These are phyloP conservation scores for Palloptera scutellata DNA, from an alignment of 2,888 invertebrate species.

Conservation along the genomic window DNA sequence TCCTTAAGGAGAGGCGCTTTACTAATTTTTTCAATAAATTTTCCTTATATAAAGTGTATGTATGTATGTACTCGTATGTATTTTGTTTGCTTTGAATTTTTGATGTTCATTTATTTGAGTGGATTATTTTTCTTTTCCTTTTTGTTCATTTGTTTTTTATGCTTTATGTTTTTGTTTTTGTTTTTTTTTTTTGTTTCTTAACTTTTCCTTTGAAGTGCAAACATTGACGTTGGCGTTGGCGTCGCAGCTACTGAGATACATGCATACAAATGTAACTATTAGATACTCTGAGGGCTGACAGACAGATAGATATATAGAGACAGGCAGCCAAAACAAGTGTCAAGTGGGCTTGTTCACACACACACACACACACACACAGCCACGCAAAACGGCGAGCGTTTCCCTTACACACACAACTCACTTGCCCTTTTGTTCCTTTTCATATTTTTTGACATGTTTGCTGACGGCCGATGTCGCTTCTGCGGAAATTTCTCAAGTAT, in stretches of 20 bases:
- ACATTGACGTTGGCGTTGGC: not conserved
- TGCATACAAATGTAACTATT: too few relatives aligned
- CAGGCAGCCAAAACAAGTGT: constrained; percentile 11
- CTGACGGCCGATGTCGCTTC: constrained; percentile 28
- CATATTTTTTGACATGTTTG: constrained; percentile 25
- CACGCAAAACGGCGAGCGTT: too few relatives aligned
- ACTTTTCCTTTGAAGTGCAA: constrained; percentile 26
- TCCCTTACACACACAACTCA: too few relatives aligned
- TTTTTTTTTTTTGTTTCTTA: constrained; percentile 19
- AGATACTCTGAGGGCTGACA: too few relatives aligned
- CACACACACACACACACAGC: too few relatives aligned
- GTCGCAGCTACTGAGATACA: too few relatives aligned
- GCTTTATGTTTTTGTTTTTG: constrained; percentile 10
- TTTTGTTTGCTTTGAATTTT: constrained; percentile 34
- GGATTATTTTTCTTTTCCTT: constrained; percentile 6
- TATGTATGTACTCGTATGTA: too few relatives aligned
- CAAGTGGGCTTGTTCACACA: constrained; percentile 26
- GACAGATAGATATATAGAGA: too few relatives aligned
- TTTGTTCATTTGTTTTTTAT: not conserved
- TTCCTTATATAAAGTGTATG: too few relatives aligned
- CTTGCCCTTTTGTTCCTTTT: not conserved
- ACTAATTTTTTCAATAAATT: constrained; percentile 31
- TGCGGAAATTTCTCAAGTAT: constrained; percentile 21
- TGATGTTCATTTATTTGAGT: constrained; percentile 35
- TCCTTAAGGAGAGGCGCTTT: constrained; percentile 25